Evolutionary conservation across 2,113 vertebrate species (phyloP).

Genomic region (Melanocharis versteri): DNA sequence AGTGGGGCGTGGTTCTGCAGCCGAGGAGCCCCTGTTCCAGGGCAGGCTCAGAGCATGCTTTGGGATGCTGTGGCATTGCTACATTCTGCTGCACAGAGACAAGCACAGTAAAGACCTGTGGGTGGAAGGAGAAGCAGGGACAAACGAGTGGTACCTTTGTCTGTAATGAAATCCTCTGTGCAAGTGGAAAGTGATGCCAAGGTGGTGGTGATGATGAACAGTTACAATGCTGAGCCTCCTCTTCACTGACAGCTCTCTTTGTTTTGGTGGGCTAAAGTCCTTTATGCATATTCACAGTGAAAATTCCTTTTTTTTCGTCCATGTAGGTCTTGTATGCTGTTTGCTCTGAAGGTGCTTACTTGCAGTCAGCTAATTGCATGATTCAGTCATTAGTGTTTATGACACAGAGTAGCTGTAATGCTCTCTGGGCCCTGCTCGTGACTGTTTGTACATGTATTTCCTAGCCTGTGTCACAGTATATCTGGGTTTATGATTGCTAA

Average conservation of each 20-base stretch:
- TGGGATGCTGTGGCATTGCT: not conserved
- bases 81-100: not conserved
- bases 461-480: not conserved
- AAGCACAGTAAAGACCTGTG: accelerated
- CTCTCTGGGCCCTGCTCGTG: not conserved
- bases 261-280: not conserved
- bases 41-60: not conserved
- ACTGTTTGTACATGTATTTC: not conserved
- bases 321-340: not conserved
- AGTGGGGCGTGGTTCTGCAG: not conserved
- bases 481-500: not conserved
- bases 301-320: not conserved
- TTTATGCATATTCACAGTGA: not conserved
- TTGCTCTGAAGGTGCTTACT: not conserved
- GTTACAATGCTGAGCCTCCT: not conserved
- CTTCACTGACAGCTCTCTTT: not conserved
- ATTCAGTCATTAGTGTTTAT: not conserved
- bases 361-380: not conserved
- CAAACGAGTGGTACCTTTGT: not conserved
- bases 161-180: not conserved
- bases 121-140: not conserved
- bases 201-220: not conserved
- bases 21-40: not conserved
- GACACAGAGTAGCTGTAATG: not conserved
- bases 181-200: not conserved